Conservation (phyloP, 2,888 invertebrate species). For the Entomobrya proxima region DNA sequence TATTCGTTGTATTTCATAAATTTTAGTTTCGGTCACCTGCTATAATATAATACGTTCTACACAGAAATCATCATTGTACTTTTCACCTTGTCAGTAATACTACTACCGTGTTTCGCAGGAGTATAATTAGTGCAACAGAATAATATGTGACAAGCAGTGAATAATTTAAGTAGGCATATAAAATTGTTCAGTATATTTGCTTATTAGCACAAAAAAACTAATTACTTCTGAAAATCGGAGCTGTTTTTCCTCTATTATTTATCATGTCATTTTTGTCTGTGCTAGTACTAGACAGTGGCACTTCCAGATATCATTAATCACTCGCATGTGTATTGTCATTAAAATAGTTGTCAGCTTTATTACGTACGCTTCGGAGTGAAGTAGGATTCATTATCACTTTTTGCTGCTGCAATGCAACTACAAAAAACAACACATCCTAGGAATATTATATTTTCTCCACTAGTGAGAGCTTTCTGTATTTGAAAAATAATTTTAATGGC, state of each 20-base stretch:
- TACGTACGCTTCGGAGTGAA: conserved; percentile 5
- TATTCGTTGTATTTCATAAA: too few relatives aligned
- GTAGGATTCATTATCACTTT: conserved; percentile 19
- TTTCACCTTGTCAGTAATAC: too few relatives aligned
- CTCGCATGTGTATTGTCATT: conserved; percentile 47
- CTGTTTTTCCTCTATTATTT: conserved; percentile 48
- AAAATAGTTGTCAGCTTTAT: conserved; percentile 54
- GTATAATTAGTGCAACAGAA: too few relatives aligned
- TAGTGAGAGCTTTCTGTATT: background rate
- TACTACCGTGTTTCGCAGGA: too few relatives aligned
- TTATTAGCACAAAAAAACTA: conserved; percentile 23
- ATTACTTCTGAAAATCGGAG: conserved; percentile 39
- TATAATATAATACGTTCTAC: too few relatives aligned
- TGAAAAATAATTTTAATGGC: background rate
- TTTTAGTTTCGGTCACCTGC: too few relatives aligned
- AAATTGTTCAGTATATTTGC: too few relatives aligned
- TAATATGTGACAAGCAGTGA: too few relatives aligned
- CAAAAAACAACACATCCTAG: background rate
- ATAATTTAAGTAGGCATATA: too few relatives aligned
- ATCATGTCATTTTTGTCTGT: conserved; percentile 52
- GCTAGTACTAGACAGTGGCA: background rate
- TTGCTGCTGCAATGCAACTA: background rate
- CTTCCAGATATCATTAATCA: conserved; percentile 66
- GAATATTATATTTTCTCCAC: conserved; percentile 20
- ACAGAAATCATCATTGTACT: too few relatives aligned